These are phyloP conservation scores for Synodontis membranacea DNA, from an alignment of 2,113 vertebrate genomes.

Conservation along the genomic window DNA sequence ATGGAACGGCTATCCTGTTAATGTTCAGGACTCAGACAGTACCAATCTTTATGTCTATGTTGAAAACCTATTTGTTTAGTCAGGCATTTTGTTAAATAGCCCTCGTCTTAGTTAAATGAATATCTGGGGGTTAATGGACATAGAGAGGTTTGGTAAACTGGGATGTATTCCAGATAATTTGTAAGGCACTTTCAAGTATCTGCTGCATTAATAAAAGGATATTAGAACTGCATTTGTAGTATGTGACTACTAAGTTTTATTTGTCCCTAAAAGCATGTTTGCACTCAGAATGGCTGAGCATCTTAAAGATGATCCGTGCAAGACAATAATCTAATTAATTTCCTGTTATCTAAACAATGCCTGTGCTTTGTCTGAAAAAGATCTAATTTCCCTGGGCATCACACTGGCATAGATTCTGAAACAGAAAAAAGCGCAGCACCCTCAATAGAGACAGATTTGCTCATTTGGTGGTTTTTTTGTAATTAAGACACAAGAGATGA, in stretches of 20 bases:
- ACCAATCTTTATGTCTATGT: not conserved
- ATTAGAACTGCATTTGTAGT: constrained; percentile 22
- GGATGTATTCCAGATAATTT: constrained; percentile 3
- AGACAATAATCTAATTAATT: constrained; percentile 39
- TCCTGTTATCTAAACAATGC: constrained; percentile 22
- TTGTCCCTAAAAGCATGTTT: constrained; percentile 13
- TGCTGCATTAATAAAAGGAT: not conserved
- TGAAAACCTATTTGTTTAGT: constrained; percentile 10
- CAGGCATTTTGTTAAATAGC: not conserved
- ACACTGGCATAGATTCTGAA: constrained; percentile 7
- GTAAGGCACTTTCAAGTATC: not conserved
- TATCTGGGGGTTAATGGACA: not conserved
- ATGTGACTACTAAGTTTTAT: not conserved
- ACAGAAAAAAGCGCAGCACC: not conserved
- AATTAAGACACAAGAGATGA: constrained; percentile 41
- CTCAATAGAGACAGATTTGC: constrained; percentile 28
- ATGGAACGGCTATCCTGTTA: not conserved
- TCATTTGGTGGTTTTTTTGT: constrained; percentile 38
- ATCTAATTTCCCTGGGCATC: constrained; percentile 31
- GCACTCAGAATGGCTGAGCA: constrained; percentile 15
- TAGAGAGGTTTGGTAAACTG: not conserved
- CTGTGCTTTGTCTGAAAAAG: constrained; percentile 24
- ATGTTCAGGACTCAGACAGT: not conserved
- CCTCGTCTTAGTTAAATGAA: not conserved
- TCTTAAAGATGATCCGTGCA: constrained; percentile 23